phyloP scores from a whole-genome alignment of 2,113 vertebrate species.

The Peromyscus leucopus region DNA sequence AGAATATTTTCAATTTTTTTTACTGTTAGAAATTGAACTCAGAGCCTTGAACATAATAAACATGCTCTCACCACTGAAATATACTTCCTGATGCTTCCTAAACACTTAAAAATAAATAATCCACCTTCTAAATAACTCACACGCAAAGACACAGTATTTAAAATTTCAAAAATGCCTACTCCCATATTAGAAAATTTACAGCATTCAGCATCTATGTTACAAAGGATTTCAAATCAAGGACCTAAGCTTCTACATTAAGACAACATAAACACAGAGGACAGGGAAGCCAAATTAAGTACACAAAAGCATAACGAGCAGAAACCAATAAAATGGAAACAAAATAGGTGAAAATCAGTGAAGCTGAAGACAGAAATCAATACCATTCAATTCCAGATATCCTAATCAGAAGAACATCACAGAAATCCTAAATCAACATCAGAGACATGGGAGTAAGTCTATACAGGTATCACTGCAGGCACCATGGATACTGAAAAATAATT shows the following conservation, averaged over 20 bases:
- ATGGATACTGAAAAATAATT: not conserved
- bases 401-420: not conserved
- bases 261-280: not conserved
- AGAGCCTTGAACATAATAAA: not conserved
- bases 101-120: not conserved
- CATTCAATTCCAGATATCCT: not conserved
- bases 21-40: not conserved
- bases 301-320: not conserved
- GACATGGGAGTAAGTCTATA: not conserved
- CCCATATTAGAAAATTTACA: not conserved
- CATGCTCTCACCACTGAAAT: not conserved
- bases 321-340: not conserved
- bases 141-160: constrained; percentile 30
- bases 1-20: not conserved
- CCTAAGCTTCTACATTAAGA: not conserved
- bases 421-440: not conserved
- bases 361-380: not conserved
- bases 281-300: not conserved
- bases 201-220: not conserved
- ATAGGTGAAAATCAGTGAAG: not conserved
- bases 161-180: not conserved
- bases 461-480: not conserved
- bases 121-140: not conserved
- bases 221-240: not conserved
- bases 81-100: not conserved